Percentiles rank a stretch among this genome's conserved stretches.
Evolutionary conservation across 2,113 vertebrate species (phyloP).

Genomic region (Poecile atricapillus): DNA sequence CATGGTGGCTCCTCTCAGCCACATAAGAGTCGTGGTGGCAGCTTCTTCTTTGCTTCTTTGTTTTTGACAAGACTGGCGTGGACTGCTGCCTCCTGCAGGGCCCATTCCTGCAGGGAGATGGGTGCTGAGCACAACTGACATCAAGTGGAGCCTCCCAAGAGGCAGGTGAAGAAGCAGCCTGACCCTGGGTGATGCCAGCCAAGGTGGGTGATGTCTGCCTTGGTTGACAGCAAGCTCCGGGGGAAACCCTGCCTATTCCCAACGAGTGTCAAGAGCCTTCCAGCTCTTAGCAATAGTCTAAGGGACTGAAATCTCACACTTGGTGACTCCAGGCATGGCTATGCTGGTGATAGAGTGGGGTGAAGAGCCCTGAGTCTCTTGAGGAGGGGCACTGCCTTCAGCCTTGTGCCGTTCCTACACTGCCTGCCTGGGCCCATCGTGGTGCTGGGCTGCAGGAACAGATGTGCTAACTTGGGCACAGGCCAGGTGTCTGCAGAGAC

Average conservation of each 20-base stretch:
- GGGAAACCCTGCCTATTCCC: neutral
- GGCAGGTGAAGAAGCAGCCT: neutral
- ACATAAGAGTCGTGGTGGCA: fast-evolving
- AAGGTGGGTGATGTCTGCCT: neutral
- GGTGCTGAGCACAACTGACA: neutral
- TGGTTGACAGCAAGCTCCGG: fast-evolving
- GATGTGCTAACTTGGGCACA: neutral
- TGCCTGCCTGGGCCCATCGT: fast-evolving
- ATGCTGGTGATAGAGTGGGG: fast-evolving
- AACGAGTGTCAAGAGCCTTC: neutral
- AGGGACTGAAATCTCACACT: neutral
- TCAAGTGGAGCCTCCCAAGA: neutral
- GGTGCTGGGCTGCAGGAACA: fast-evolving
- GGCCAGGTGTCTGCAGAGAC: neutral
- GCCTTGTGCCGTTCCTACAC: fast-evolving
- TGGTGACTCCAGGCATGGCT: neutral
- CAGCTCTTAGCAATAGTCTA: neutral
- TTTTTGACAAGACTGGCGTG: neutral
- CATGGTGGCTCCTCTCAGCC: neutral
- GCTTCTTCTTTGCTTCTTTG: neutral
- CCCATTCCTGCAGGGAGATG: neutral
- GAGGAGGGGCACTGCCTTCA: fast-evolving
- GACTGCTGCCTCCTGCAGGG: neutral
- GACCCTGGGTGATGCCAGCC: neutral
- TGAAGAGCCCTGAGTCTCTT: fast-evolving